phyloP scores from a whole-genome alignment of 1,140 invertebrate species.

The Bombus superbus region DNA sequence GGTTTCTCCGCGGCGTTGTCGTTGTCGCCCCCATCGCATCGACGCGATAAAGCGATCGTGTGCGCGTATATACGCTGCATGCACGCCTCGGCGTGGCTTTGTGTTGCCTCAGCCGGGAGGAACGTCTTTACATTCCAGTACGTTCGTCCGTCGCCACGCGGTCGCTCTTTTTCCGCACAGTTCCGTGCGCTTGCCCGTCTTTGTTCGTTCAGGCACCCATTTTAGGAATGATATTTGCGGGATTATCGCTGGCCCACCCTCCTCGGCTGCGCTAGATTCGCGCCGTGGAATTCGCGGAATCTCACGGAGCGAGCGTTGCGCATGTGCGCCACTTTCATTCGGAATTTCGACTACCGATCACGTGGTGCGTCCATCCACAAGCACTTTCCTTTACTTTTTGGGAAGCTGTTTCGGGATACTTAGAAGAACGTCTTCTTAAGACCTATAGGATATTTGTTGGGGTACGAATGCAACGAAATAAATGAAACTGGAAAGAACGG shows the following conservation, averaged over 20 bases:
- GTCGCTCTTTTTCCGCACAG: conserved; percentile 1
- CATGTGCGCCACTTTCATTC: conserved; percentile 6
- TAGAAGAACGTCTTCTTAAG: too few species aligned
- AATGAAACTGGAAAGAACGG: too few species aligned
- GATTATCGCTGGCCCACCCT: conserved; percentile 49
- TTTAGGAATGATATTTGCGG: conserved; percentile 73
- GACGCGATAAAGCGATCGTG: conserved; percentile 33
- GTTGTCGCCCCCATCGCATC: not conserved
- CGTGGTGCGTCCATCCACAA: not conserved
- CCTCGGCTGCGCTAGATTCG: conserved; percentile 41
- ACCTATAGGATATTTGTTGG: too few species aligned
- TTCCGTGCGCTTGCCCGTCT: not conserved
- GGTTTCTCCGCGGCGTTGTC: conserved; percentile 36
- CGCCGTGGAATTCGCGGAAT: conserved; percentile 54
- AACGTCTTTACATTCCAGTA: conserved; percentile 40
- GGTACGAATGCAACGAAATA: too few species aligned
- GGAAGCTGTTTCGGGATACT: too few species aligned
- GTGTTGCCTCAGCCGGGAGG: not conserved
- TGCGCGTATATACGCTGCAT: not conserved
- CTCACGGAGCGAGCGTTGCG: conserved; percentile 24
- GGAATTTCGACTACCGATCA: conserved; percentile 39
- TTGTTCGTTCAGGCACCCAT: conserved; percentile 52
- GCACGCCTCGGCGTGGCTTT: not conserved
- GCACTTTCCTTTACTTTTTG: not conserved
- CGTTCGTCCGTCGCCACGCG: conserved; percentile 42